phyloP scores from a whole-genome alignment of 1,140 invertebrate genomes.

The Portunus trituberculatus region DNA sequence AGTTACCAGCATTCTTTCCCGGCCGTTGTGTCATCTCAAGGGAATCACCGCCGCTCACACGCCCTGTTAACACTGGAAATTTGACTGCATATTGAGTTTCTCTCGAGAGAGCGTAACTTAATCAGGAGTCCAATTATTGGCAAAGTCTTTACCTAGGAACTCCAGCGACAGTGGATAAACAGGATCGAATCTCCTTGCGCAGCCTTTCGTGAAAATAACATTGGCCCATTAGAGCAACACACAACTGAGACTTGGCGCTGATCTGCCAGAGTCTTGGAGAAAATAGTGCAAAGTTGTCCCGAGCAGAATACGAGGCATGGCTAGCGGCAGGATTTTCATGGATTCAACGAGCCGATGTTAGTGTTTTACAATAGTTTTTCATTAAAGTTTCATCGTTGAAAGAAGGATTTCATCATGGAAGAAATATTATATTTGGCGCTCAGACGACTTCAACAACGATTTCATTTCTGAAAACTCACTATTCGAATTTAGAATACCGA shows the following conservation, averaged over 20 bases:
- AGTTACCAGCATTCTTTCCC: background rate
- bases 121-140: constrained; percentile 12
- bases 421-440: background rate
- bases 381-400: constrained; percentile 3
- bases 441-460: background rate
- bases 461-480: background rate
- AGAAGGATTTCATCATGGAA: background rate
- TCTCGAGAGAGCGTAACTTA: background rate
- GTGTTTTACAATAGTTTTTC: background rate
- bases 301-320: background rate
- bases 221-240: background rate
- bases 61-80: background rate
- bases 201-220: background rate
- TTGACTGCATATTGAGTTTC: background rate
- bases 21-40: background rate
- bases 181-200: background rate
- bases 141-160: background rate
- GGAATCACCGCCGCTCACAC: background rate
- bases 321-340: background rate
- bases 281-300: background rate
- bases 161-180: background rate
- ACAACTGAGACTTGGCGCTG: background rate
- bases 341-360: background rate
- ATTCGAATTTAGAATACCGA: background rate
- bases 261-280: background rate